phyloP scores from a whole-genome alignment of 2,888 invertebrate genomes.

The Myathropa florea region DNA sequence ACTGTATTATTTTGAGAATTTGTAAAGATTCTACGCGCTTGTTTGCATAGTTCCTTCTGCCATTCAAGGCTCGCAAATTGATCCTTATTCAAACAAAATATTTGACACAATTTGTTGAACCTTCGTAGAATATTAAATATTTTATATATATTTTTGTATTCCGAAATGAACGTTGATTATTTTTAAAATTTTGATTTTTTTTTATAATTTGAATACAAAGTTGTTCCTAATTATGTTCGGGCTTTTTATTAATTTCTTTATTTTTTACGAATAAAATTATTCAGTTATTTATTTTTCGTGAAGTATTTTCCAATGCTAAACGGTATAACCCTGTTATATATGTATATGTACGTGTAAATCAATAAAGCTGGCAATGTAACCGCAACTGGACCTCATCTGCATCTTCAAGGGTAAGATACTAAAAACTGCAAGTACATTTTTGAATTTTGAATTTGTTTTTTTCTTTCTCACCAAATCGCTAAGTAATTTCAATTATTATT shows the following conservation, averaged over 20 bases:
- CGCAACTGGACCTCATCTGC: neutral
- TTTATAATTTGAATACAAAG: neutral
- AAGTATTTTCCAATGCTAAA: constrained; percentile 8
- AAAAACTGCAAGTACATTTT: neutral
- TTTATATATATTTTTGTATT: neutral
- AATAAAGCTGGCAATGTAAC: neutral
- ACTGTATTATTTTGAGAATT: no score
- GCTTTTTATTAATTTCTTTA: neutral
- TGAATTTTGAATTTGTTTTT: no score
- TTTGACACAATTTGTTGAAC: neutral
- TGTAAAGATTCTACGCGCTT: no score
- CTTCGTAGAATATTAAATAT: neutral
- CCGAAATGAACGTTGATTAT: neutral
- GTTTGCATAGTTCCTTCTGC: no score
- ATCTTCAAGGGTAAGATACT: constrained; percentile 22
- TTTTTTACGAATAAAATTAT: neutral
- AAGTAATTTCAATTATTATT: no score
- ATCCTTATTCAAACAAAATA: neutral
- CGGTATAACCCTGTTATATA: constrained; percentile 30
- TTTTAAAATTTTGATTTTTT: neutral
- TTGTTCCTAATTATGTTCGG: neutral
- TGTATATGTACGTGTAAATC: constrained; percentile 4
- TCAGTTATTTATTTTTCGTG: neutral
- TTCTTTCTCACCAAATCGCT: no score
- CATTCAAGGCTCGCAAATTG: no score